These are phyloP conservation scores for Anarrhichthys ocellatus DNA, from an alignment of 2,113 vertebrate genomes.

Conservation along the genomic window DNA sequence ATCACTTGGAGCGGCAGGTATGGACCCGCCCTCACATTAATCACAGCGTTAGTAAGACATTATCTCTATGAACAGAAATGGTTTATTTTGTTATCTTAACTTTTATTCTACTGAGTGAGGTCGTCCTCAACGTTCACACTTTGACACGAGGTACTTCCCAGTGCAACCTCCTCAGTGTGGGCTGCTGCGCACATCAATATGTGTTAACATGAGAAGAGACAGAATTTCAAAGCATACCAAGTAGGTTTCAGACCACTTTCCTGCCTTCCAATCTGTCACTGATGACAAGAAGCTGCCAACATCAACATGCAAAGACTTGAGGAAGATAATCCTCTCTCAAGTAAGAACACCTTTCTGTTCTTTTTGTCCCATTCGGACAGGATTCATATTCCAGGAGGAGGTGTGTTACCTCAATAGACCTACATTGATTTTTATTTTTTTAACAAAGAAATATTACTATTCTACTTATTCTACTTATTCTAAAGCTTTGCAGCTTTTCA, in stretches of 20 bases:
- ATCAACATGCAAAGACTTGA: neutral
- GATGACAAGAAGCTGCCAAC: neutral
- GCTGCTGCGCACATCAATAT: neutral
- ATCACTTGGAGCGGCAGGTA: neutral
- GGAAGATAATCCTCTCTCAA: neutral
- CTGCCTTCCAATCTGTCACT: neutral
- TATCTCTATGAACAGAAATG: neutral
- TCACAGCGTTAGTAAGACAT: conserved; percentile 16
- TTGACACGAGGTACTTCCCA: neutral
- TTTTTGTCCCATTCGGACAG: neutral
- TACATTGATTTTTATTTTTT: too few relatives aligned
- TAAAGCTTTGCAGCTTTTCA: too few relatives aligned
- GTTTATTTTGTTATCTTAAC: neutral
- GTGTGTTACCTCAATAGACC: neutral
- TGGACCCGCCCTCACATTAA: conserved; percentile 8
- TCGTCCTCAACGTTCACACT: neutral
- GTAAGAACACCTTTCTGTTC: neutral
- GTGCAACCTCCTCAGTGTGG: too few relatives aligned
- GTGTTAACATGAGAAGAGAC: neutral
- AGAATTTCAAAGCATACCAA: neutral
- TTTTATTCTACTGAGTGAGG: neutral
- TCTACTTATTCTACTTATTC: too few relatives aligned
- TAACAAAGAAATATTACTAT: too few relatives aligned
- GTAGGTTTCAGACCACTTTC: neutral
- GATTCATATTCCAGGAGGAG: neutral